These are phyloP conservation scores for Copsychus sechellarum DNA, from an alignment of 2,113 vertebrate species.

Conservation along the genomic window DNA sequence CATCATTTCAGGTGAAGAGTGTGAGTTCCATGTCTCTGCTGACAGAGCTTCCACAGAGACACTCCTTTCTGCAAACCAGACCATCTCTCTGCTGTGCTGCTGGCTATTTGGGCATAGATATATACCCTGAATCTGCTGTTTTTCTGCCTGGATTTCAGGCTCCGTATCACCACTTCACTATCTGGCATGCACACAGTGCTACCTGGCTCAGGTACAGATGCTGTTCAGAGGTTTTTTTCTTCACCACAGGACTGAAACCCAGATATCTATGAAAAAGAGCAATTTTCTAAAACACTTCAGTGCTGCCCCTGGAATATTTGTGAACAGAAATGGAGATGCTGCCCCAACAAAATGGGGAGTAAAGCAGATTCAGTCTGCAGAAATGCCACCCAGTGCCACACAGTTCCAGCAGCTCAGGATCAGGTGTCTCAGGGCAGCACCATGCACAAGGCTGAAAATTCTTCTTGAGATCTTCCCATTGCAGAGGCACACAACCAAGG, in stretches of 20 bases:
- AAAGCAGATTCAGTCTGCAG: neutral
- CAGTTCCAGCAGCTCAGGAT: neutral
- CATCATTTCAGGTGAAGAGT: neutral
- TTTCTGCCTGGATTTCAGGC: neutral
- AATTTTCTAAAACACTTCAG: neutral
- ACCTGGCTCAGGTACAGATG: neutral
- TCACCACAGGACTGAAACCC: neutral
- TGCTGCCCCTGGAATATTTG: neutral
- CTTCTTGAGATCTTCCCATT: neutral
- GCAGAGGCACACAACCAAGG: neutral
- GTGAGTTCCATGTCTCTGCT: neutral
- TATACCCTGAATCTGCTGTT: neutral
- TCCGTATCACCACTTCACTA: neutral
- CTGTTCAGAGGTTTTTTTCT: neutral
- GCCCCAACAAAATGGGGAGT: neutral
- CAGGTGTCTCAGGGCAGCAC: neutral
- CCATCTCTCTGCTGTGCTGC: neutral
- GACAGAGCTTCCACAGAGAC: neutral
- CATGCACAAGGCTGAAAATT: neutral
- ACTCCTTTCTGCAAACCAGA: neutral
- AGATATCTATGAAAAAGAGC: neutral
- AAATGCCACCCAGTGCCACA: neutral
- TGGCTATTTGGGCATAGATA: neutral
- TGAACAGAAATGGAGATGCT: neutral
- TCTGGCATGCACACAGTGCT: neutral